phyloP scores from a whole-genome alignment of 2,888 invertebrate species.

The Dryococelus australis region DNA sequence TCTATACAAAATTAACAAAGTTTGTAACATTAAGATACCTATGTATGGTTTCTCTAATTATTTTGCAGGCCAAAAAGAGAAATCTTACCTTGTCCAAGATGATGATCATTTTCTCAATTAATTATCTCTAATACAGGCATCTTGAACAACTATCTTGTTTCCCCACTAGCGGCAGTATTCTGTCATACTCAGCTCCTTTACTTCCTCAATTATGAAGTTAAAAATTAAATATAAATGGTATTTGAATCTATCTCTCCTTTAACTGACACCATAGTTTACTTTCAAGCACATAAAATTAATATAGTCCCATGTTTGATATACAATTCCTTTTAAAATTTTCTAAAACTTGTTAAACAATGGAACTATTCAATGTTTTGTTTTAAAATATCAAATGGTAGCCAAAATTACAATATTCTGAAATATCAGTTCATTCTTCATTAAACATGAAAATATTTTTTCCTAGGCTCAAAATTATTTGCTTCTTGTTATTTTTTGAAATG shows the following conservation, averaged over 20 bases:
- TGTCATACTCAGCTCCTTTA: not conserved
- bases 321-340: no score
- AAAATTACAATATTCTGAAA: not conserved
- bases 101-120: not conserved
- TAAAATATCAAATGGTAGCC: not conserved
- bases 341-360: not conserved
- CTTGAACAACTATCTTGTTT: not conserved
- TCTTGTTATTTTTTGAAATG: not conserved
- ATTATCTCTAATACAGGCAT: not conserved
- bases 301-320: not conserved
- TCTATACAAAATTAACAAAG: not conserved
- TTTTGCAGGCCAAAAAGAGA: not conserved
- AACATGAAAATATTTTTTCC: not conserved
- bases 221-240: not conserved
- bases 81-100: slow-evolving; percentile 5
- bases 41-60: not conserved
- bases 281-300: not conserved
- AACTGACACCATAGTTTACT: not conserved
- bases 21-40: not conserved
- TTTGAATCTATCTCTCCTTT: not conserved
- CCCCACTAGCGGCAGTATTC: not conserved
- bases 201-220: not conserved
- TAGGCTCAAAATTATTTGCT: not conserved
- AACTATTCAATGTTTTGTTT: not conserved
- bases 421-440: not conserved